phyloP scores from a whole-genome alignment of 2,113 vertebrate species.

The Mungos mungo region DNA sequence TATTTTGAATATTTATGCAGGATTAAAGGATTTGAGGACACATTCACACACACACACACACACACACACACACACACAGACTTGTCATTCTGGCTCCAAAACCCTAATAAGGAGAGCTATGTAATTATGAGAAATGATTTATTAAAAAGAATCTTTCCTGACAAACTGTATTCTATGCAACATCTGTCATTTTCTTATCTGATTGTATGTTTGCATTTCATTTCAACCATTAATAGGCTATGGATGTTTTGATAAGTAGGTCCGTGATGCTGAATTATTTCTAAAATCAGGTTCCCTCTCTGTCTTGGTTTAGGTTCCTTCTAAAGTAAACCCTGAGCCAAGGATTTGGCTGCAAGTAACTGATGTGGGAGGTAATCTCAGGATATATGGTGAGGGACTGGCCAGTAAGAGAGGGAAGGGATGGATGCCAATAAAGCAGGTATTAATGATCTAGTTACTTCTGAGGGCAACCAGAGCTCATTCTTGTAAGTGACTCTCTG shows the following conservation, averaged over 20 bases:
- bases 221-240: conserved; percentile 34
- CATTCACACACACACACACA: background rate
- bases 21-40: conserved; percentile 47
- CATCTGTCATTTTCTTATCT: conserved; percentile 48
- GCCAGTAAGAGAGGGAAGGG: background rate
- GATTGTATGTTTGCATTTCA: conserved; percentile 46
- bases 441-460: background rate
- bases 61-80: background rate
- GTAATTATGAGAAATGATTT: conserved; percentile 52
- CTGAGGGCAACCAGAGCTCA: background rate
- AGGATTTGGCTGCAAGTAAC: background rate
- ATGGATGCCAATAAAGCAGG: background rate
- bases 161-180: conserved; percentile 50
- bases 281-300: background rate
- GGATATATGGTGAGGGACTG: background rate
- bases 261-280: conserved; percentile 33
- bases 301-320: background rate
- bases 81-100: conserved; percentile 10
- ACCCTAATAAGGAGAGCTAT: conserved; percentile 30
- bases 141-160: background rate
- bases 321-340: background rate
- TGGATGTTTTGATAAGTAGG: background rate
- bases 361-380: background rate
- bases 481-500: background rate
- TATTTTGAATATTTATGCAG: conserved; percentile 48